These are phyloP conservation scores for Eremobia ochroleuca DNA, from an alignment of 2,888 invertebrate species.

Conservation along the genomic window DNA sequence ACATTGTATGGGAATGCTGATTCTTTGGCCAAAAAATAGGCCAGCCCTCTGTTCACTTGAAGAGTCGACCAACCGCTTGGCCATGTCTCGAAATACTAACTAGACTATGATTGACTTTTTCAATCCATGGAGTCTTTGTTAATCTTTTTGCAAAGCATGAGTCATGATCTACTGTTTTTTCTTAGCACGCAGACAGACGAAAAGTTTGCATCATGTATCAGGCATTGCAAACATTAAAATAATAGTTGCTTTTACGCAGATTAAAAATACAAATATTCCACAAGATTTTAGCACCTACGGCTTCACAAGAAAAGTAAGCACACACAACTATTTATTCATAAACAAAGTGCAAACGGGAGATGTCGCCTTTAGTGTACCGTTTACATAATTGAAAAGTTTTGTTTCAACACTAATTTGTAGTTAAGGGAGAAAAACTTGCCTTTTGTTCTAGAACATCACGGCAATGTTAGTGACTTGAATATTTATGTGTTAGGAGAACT, in stretches of 20 bases:
- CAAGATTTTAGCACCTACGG: slow-evolving; percentile 8
- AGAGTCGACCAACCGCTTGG: too few species aligned
- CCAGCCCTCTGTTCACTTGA: too few species aligned
- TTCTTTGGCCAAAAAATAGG: too few species aligned
- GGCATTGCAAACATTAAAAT: background rate
- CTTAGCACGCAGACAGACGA: too few species aligned
- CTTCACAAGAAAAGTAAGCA: slow-evolving; percentile 22
- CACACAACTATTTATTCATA: slow-evolving; percentile 62
- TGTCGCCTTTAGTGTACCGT: slow-evolving; percentile 41
- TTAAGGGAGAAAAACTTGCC: slow-evolving; percentile 33
- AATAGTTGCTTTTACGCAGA: background rate
- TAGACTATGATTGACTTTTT: slow-evolving; percentile 7
- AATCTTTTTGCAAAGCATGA: background rate
- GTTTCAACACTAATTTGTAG: slow-evolving; percentile 38
- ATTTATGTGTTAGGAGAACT: slow-evolving; percentile 46
- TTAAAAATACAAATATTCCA: slow-evolving; percentile 10
- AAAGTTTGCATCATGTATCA: background rate
- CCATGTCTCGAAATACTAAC: too few species aligned
- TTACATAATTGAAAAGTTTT: slow-evolving; percentile 63
- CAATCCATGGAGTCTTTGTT: background rate
- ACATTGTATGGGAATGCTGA: too few species aligned
- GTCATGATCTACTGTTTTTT: background rate
- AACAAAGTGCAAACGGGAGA: slow-evolving; percentile 59
- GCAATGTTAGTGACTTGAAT: slow-evolving; percentile 45
- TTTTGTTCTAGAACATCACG: slow-evolving; percentile 30